Evolutionary conservation across 2,888 invertebrate species (phyloP), one percentile per base, ranked within the genome.

Genomic region (Andrena dorsata): DNA sequence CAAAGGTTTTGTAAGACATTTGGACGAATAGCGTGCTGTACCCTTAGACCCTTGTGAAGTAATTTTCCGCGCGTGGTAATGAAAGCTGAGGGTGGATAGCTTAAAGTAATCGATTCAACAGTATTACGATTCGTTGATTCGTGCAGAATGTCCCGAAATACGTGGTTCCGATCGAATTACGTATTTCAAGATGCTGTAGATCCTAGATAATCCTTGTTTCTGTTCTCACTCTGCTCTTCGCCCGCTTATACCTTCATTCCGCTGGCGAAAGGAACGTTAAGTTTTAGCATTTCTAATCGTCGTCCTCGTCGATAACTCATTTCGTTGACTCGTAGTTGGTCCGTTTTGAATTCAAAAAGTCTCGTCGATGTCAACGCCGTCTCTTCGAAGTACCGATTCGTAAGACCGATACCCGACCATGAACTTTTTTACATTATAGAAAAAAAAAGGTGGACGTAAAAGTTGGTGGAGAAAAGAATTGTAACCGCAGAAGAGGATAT

Each of bases 51-150:
- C 49, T 32, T 68, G 41, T 72, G 64, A 51, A 41, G 28, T 81
- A 84, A 85, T 69, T 63, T 72, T 20, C 20, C 70, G 51, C 56
- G 56, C 66, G 56, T 47, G 63, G 69, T 79, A 71, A 64, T 51
- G 65, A 49, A 64, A 76, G 23, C 72, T 69, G 63, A 76, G 68
- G 64, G 53, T 86, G 75, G 74, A 75, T 85, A 79, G 71, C 60
- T 74, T 66, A 80, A 81, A 77, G 23, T 78, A 78, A 88, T 72
- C 63, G 79, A 82, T 51, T 76, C 30, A 86, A 79, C 79, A 87
- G 87, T 88, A 87, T 88, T 87, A 88, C 60, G 66, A 63, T 73
- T 77, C 76, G 80, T 64, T 61, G 65, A 71, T 75, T 68, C 80
- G 41, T 60, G 28, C 23, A 10, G 26, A 10, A 10, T 69, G 56